Conservation (phyloP, 2,113 vertebrate species). For the Panthera tigris region DNA sequence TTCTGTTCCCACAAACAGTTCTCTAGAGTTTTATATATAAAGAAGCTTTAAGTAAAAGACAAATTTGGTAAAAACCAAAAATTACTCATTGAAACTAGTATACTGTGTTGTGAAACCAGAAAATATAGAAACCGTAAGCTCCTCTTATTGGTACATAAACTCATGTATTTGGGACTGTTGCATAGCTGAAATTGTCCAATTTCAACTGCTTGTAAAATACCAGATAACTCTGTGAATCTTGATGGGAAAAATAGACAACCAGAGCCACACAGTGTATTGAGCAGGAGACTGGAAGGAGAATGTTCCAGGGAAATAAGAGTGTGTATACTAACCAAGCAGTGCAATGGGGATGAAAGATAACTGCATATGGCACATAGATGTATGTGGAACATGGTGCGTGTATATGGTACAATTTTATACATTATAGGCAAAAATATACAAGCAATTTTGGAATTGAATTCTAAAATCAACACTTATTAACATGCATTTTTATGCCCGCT, state of each 20-base stretch:
- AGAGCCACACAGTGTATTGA: background rate
- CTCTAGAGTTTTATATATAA: conserved; percentile 47
- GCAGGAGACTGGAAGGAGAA: background rate
- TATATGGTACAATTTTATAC: background rate
- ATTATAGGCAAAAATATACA: background rate
- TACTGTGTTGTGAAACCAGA: conserved; percentile 40
- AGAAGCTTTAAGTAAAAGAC: conserved; percentile 61
- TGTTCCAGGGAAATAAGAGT: background rate
- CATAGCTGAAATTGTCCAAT: background rate
- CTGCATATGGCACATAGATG: background rate
- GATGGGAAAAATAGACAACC: background rate
- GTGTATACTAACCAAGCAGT: background rate
- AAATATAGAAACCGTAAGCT: conserved; percentile 31
- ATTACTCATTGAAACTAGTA: conserved; percentile 42
- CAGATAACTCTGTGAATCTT: background rate
- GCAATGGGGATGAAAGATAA: background rate
- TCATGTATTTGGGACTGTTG: background rate
- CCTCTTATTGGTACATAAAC: conserved; percentile 35
- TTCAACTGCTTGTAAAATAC: conserved; percentile 13
- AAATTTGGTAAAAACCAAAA: conserved; percentile 53
- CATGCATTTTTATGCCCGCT: background rate
- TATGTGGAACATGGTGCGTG: no score
- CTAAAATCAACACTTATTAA: background rate
- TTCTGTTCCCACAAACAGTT: conserved; percentile 47
- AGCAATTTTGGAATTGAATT: background rate